Percentiles rank a stretch among this genome's conserved stretches.
Evolutionary conservation across 2,797 vertebrate species (phyloP).

Genomic region (Steatocranus sp.): DNA sequence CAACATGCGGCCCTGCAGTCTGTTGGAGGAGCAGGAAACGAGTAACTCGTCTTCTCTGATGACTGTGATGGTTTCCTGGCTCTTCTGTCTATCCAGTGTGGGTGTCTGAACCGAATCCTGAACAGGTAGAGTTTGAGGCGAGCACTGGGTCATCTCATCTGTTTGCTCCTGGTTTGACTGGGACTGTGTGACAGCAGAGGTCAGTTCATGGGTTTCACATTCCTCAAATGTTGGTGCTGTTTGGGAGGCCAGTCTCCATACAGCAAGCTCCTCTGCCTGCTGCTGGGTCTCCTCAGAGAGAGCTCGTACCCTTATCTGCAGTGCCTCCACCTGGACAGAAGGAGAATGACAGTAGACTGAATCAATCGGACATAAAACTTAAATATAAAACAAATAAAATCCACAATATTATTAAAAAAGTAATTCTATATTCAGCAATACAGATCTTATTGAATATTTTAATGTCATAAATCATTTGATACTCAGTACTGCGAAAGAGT

Average conservation of each 20-base stretch:
- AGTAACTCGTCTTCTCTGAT: slow-evolving; percentile 72
- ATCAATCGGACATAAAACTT: neutral
- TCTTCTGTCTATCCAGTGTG: neutral
- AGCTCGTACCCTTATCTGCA: slow-evolving; percentile 57
- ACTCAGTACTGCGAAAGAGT: neutral
- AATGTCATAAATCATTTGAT: neutral
- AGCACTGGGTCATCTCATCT: neutral
- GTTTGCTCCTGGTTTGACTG: neutral
- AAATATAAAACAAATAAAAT: neutral
- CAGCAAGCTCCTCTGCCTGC: slow-evolving; percentile 65
- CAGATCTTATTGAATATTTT: neutral
- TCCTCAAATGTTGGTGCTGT: slow-evolving; percentile 28
- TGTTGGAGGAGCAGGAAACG: slow-evolving; percentile 63
- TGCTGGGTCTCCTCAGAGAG: slow-evolving; percentile 61
- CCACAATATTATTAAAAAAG: neutral
- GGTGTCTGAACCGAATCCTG: neutral
- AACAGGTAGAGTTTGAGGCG: neutral
- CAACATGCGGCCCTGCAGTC: slow-evolving; percentile 50
- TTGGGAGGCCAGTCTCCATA: slow-evolving; percentile 68
- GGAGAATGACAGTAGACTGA: neutral
- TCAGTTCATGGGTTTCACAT: neutral
- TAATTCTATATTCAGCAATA: neutral
- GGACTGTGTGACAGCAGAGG: neutral
- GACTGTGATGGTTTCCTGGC: slow-evolving; percentile 37
- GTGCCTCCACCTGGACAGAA: slow-evolving; percentile 66